phyloP scores from a whole-genome alignment of 2,888 invertebrate species.

The Cremastinae sp. region DNA sequence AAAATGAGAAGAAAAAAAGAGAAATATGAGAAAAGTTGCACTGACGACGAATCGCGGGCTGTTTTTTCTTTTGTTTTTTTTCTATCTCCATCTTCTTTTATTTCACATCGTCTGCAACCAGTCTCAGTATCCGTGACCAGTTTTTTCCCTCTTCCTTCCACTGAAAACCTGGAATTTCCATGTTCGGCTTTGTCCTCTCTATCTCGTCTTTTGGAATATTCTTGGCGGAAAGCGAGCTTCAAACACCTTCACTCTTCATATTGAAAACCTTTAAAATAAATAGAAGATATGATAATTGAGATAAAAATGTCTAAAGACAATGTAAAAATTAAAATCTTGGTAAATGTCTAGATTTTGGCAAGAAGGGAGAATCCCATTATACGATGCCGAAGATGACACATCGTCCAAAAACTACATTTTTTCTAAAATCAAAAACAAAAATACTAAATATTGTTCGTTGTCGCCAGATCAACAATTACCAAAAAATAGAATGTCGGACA shows the following conservation, averaged over 20 bases:
- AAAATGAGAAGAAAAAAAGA: constrained; percentile 6
- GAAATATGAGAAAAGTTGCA: constrained; percentile 23
- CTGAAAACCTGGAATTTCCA: constrained; percentile 58
- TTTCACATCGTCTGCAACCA: constrained; percentile 45
- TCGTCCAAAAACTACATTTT: too few relatives aligned
- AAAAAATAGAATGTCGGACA: too few relatives aligned
- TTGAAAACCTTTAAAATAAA: too few relatives aligned
- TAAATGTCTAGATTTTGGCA: too few relatives aligned
- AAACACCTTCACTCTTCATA: not conserved
- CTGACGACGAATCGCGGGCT: constrained; percentile 48
- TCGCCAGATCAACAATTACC: too few relatives aligned
- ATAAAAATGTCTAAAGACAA: too few relatives aligned
- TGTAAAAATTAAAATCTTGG: too few relatives aligned
- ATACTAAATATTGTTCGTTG: too few relatives aligned
- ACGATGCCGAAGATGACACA: too few relatives aligned
- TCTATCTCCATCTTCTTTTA: constrained; percentile 14
- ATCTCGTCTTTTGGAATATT: constrained; percentile 31
- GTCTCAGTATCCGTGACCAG: constrained; percentile 40
- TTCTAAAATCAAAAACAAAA: too few relatives aligned
- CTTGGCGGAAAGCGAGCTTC: not conserved
- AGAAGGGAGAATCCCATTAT: too few relatives aligned
- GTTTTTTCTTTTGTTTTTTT: constrained; percentile 27
- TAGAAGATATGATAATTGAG: too few relatives aligned
- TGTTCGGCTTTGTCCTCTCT: constrained; percentile 42
- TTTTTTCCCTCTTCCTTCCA: constrained; percentile 44